Evolutionary conservation across 2,888 invertebrate species (phyloP), one percentile per base, ranked within the genome.

Genomic region (Keiferia lycopersicella): DNA sequence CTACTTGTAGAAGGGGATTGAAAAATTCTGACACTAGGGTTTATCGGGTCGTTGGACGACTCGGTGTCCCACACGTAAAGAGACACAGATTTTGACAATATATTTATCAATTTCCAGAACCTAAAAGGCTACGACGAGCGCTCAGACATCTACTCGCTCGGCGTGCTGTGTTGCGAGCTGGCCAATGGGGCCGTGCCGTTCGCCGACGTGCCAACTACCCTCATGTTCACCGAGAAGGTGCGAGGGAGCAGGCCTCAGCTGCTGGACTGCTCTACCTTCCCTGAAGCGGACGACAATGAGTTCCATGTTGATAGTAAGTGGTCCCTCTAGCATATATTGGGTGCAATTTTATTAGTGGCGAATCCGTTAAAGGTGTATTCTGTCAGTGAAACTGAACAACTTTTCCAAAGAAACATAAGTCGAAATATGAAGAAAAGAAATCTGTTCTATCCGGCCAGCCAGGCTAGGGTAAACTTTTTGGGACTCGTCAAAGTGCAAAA

Each of bases 101-200:
- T 20, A 11, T 20, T 12, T 20, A 1, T 22, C 7, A 51, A 22
- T 14, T 75, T 77, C 0, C 83, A 95, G 94, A 97, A 97, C 85
- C 87, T 97, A 45, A 92, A 93, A 76, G 98, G 98, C 2, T 98
- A 98, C 82, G 96, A 96, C 77, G 95, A 95, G 78, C 96, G 96
- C 73, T 96, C 97, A 0, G 98, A 98, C 84, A 95, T 98, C 14
- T 98, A 98, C 82, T 98, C 98, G 66, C 78, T 98, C 51, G 98
- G 98, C 22, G 96, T 98, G 68, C 93, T 96, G 4, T 93, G 95
- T 58, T 98, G 98, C 82, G 98, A 98, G 86, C 86, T 97, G 65
- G 97, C 96, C 51, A 98, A 98, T 86, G 98, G 98, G 0, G 93
- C 95, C 39, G 96, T 96, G 69, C 98, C 98, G 0, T 98, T 97